Percentiles rank a stretch among this genome's conserved stretches.
phyloP scores from a whole-genome alignment of 2,888 invertebrate genomes.

The Ormia ochracea region DNA sequence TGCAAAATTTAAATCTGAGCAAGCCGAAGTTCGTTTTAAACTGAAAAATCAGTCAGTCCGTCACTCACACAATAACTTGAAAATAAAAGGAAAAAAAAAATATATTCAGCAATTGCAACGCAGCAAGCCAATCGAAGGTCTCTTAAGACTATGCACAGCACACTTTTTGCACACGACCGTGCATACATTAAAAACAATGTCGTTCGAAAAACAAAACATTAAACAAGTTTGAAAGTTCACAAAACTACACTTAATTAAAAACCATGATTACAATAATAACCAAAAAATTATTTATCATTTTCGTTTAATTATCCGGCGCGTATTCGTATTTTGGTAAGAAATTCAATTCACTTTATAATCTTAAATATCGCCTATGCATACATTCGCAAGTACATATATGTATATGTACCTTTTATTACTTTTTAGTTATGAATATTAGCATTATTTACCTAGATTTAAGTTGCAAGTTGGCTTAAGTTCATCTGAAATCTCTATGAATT shows the following conservation, averaged over 20 bases:
- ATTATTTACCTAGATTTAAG: conserved; percentile 6
- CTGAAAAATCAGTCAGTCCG: conserved; percentile 36
- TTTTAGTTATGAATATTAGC: not conserved
- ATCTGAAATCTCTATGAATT: not conserved
- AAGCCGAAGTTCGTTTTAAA: conserved; percentile 34
- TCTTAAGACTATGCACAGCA: conserved; percentile 54
- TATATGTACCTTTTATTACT: no score
- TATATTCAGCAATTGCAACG: conserved; percentile 64
- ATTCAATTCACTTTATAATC: not conserved
- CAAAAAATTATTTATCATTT: not conserved
- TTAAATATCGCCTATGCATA: no score
- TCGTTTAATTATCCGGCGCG: no score
- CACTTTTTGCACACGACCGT: conserved; percentile 62
- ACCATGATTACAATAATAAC: no score
- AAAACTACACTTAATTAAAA: not conserved
- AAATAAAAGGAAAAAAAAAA: conserved; percentile 56
- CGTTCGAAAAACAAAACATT: not conserved
- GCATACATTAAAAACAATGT: conserved; percentile 55
- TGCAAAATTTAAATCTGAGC: conserved; percentile 34
- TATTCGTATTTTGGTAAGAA: no score
- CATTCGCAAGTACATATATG: no score
- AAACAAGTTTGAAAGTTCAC: not conserved
- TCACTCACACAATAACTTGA: conserved; percentile 41
- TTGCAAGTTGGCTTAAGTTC: not conserved
- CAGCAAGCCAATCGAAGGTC: conserved; percentile 62